Base-by-base conservation (phyloP, 2,797 vertebrate species). In the Trichosurus vulpecula region DNA sequence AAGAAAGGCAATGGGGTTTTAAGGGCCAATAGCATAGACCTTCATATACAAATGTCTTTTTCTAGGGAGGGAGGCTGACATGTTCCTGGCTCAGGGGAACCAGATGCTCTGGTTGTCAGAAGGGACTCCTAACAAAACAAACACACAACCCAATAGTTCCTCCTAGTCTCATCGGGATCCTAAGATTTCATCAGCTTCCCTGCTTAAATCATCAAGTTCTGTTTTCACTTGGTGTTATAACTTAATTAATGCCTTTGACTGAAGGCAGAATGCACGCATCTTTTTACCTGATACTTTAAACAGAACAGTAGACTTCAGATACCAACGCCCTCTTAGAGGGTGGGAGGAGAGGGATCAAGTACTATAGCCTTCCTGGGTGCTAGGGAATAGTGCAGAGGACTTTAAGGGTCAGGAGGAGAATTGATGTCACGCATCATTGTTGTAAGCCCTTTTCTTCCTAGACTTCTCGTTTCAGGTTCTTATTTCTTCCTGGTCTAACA, bases 71-170 rank as follows among this genome's bases (percentile, higher is more conserved):
- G 41, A 94, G 54, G 9, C 41, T 30, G 91, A 11, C 55, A 30
- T 12, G 93, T 94, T 90, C 91, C 52, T 52, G 91, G 66, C 90
- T 2, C 13, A n/a, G n/a, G 91, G 51, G 90, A 96, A 57, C 66
- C 41, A 91, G 92, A 96, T 92, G 92, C 91, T 81, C 93, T 94
- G 94, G 87, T 94, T 96, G 93, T 30, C 54, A 56, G 93, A 94
- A 81, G 87, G 55, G 93, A 92, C 41, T 55, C 96, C 93, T 92
- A 27, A 95, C 93, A 74, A 96, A 95, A 94, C 81, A 92, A 96
- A 97, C 55, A 57, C 92, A 94, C 92, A 54, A 61, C 52, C 41
- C 41, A 29, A 41, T 13, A 14, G 95, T 27, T 92, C 94, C 93
- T 96, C 52, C 16, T 66, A 54, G 90, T 81, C 93, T 94, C 91